Evolutionary conservation across 2,888 invertebrate species (phyloP).

Genomic region (Adineta ricciae): DNA sequence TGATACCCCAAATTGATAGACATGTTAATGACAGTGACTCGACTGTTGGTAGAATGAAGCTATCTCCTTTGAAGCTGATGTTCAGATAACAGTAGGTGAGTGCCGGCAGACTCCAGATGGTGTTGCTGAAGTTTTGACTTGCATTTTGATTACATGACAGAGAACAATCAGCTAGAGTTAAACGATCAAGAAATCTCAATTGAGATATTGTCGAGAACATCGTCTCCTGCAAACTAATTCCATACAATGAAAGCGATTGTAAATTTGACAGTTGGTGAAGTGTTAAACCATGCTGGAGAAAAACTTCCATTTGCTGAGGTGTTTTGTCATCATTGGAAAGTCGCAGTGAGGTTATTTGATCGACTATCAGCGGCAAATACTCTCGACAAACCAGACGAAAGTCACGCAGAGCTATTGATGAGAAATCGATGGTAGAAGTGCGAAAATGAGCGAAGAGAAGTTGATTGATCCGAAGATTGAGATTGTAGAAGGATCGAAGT

Average conservation of each 20-base stretch:
- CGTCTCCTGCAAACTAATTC: neutral
- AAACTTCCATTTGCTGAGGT: neutral
- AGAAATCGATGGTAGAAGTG: too few species aligned
- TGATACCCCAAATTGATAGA: neutral
- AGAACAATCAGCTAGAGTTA: neutral
- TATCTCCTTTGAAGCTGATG: neutral
- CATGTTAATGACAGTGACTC: neutral
- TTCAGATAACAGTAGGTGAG: neutral
- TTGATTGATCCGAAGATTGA: too few species aligned
- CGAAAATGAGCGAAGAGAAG: too few species aligned
- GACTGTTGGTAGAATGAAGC: neutral
- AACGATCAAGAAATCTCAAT: neutral
- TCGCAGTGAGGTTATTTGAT: neutral
- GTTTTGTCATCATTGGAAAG: neutral
- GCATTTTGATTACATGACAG: neutral
- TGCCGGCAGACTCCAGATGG: neutral
- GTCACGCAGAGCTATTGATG: too few species aligned
- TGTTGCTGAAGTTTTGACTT: neutral
- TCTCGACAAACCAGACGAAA: too few species aligned
- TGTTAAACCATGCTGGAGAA: neutral
- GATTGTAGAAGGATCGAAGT: too few species aligned
- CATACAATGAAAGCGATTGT: neutral
- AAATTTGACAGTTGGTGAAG: neutral
- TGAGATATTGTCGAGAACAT: neutral
- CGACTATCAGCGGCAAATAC: neutral